Evolutionary conservation across 2,113 vertebrate genomes (phyloP), one percentile per base, ranked within the genome.

Genomic region (Poecilia latipinna): DNA sequence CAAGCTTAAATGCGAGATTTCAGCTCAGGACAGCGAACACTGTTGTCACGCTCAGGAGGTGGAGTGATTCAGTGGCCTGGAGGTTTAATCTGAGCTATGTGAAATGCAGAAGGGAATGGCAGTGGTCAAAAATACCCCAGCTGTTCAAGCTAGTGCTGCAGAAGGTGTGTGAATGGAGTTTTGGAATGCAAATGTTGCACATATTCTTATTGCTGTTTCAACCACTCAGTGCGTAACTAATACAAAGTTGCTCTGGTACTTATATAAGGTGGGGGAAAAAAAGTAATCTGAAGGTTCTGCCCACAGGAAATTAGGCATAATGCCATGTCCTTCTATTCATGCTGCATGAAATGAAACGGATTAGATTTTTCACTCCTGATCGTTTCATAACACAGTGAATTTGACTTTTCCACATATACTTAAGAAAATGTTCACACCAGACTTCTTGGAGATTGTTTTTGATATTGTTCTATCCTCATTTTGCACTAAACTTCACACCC

Each of bases 1-100:
- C 13, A 66, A 54, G 39, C 32, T 29, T 10, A 70, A 80, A 86
- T 79, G 79, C 68, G 84, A 64, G 65, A 73, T 81, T 71, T 71
- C 80, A 68, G 84, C 76, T 80, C 61, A 65, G 71, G 79, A 74
- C 71, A 26, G 48, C 28, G 12, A 64, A 68, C 57, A 31, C 39
- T 70, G 83, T 75, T 75, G 63, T 82, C 77, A 75, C 28, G 17
- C 32, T 54, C 57, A 61, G 51, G 65, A 74, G 75, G 65, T 32
- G 12, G 6, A 32, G 73, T 6, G 54, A 19, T 44, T 13, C 61
- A 63, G 35, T 3, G 66, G 65, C 54, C 37, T 64, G 63, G 32
- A 13, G 60, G 69, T 57, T 57, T 57, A 61, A 37, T 28, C 32
- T 39, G 33, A 83, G 74, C 75, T 66, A 19, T 24, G 35, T 68